Evolutionary conservation across 1,140 invertebrate genomes (phyloP).

Genomic region (Triops cancriformis): DNA sequence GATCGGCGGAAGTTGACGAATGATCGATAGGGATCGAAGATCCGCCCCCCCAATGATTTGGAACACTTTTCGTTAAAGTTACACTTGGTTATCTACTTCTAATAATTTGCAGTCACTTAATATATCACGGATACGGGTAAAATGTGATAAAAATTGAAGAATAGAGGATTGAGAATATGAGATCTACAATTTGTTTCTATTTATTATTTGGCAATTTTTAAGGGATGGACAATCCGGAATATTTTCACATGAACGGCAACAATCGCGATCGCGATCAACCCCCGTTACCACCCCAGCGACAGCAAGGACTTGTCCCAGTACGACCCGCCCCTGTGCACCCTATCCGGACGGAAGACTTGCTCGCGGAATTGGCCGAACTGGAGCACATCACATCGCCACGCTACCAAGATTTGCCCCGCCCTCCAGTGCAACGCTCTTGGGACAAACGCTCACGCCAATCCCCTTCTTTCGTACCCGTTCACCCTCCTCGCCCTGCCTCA

Average conservation of each 20-base stretch:
- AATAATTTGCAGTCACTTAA: too few relatives aligned
- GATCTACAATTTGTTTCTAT: too few relatives aligned
- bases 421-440: background rate
- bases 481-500: background rate
- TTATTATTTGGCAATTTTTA: background rate
- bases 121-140: too few relatives aligned
- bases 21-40: too few relatives aligned
- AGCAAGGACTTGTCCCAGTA: constrained; percentile 39
- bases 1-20: too few relatives aligned
- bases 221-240: constrained; percentile 31
- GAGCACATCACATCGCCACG: background rate
- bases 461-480: background rate
- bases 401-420: background rate
- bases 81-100: too few relatives aligned
- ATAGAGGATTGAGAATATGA: too few relatives aligned
- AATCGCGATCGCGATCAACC: constrained; percentile 30
- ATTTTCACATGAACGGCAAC: constrained; percentile 28
- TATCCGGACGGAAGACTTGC: background rate
- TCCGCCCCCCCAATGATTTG: too few relatives aligned
- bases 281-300: constrained; percentile 26
- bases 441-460: background rate
- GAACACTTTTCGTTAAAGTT: too few relatives aligned
- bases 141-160: too few relatives aligned
- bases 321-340: constrained; percentile 26
- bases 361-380: constrained; percentile 16